These are phyloP conservation scores for Apis florea DNA, from an alignment of 1,140 invertebrate species.

Conservation along the genomic window DNA sequence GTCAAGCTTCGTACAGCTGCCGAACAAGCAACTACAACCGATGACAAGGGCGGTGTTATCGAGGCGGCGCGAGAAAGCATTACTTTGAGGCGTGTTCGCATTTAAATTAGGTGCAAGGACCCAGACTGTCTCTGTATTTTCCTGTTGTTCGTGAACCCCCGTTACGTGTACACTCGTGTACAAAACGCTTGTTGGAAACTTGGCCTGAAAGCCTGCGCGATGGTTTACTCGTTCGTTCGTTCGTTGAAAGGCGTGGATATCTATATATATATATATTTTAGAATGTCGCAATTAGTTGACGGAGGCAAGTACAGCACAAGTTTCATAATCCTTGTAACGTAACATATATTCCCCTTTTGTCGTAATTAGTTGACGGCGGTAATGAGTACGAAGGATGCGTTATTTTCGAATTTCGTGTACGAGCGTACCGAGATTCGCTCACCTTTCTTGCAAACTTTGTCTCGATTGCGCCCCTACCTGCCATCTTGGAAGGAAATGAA, in stretches of 20 bases:
- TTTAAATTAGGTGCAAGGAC: slow-evolving; percentile 24
- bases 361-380: slow-evolving; percentile 42
- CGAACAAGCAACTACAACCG: not conserved
- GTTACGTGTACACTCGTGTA: not conserved
- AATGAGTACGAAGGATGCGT: slow-evolving; percentile 3
- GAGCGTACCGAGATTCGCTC: slow-evolving; percentile 11
- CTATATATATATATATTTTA: slow-evolving; percentile 41
- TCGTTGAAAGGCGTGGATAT: not conserved
- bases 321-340: slow-evolving; percentile 49
- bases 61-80: not conserved
- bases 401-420: slow-evolving; percentile 4
- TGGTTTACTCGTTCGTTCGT: slow-evolving; percentile 22
- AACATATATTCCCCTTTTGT: slow-evolving; percentile 50
- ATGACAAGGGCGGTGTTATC: slow-evolving; percentile 11
- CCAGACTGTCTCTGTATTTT: slow-evolving; percentile 10
- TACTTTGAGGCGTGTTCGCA: slow-evolving; percentile 23
- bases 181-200: slow-evolving; percentile 35
- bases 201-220: slow-evolving; percentile 8
- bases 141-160: not conserved
- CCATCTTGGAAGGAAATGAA: not conserved
- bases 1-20: not conserved
- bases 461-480: not conserved
- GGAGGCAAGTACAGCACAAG: slow-evolving; percentile 44
- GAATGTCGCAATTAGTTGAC: slow-evolving; percentile 57
- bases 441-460: not conserved